These are phyloP conservation scores for Glaucopsyche alexis DNA, from an alignment of 2,888 invertebrate genomes.

Conservation along the genomic window DNA sequence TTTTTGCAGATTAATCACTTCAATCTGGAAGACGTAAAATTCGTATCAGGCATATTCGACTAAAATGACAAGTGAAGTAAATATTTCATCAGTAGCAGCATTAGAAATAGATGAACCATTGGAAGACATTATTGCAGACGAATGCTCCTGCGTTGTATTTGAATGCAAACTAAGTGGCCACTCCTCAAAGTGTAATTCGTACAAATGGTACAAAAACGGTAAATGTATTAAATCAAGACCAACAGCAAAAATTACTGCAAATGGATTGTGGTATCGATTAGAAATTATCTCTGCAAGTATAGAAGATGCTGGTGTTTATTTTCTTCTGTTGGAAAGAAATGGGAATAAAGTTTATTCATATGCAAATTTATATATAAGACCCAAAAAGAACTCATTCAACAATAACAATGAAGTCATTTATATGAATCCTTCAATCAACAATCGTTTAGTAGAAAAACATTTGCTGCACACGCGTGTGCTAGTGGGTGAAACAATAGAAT, in stretches of 20 bases:
- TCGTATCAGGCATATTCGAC: neutral
- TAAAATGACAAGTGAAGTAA: constrained; percentile 35
- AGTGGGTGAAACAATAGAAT: constrained; percentile 40
- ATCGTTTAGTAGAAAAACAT: constrained; percentile 37
- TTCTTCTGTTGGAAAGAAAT: constrained; percentile 39
- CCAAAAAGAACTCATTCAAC: constrained; percentile 30
- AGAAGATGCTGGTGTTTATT: constrained; percentile 46
- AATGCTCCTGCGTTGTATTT: constrained; percentile 41
- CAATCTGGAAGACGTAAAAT: neutral
- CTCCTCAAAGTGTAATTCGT: constrained; percentile 35
- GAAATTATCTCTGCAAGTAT: constrained; percentile 39
- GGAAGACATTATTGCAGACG: constrained; percentile 42
- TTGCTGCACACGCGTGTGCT: constrained; percentile 39
- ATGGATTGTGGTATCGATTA: constrained; percentile 40
- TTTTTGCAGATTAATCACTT: neutral
- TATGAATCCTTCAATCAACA: constrained; percentile 30
- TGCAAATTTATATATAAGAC: constrained; percentile 43
- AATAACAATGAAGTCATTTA: constrained; percentile 36
- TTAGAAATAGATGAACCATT: constrained; percentile 42
- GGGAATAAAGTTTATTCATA: constrained; percentile 38
- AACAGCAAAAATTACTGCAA: constrained; percentile 39
- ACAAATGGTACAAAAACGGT: constrained; percentile 47
- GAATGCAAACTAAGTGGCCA: constrained; percentile 42
- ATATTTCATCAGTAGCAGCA: constrained; percentile 30
- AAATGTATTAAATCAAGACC: constrained; percentile 34